A percentile compares a stretch with the other conserved stretches of the same genome.
Conservation (phyloP, 2,797 vertebrate species). For the Sternotherus odoratus region DNA sequence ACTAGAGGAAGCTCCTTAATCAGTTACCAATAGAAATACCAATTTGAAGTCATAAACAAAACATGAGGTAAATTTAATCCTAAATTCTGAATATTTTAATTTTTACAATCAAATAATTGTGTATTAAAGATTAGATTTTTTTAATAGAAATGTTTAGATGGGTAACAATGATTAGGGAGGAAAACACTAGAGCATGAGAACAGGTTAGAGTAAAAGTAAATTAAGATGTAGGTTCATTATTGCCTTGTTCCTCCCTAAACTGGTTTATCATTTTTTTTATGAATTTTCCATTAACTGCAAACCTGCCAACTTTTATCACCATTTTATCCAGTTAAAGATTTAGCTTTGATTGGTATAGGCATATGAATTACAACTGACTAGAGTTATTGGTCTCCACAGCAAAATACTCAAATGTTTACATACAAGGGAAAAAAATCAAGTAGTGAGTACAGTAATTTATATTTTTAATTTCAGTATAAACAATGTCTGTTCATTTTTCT, state of each 20-base stretch:
- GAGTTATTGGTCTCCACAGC: not conserved
- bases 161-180: not conserved
- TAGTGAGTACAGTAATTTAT: slow-evolving; percentile 24
- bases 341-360: not conserved
- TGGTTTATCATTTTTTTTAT: not conserved
- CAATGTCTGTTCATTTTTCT: slow-evolving; percentile 39
- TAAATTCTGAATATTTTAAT: not conserved
- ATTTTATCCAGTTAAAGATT: not conserved
- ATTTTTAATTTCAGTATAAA: slow-evolving; percentile 60
- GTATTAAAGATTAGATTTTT: not conserved
- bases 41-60: not conserved
- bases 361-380: accelerated
- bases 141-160: not conserved
- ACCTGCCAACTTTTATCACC: accelerated
- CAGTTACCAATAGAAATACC: not conserved
- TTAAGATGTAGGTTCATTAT: accelerated
- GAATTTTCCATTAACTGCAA: too few relatives aligned
- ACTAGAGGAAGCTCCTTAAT: not conserved
- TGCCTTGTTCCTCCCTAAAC: not conserved
- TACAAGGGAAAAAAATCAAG: not conserved
- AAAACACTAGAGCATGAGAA: not conserved
- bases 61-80: not conserved
- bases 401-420: not conserved
- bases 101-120: not conserved
- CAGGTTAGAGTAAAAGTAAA: not conserved